Evolutionary conservation across 2,797 vertebrate genomes (phyloP), one percentile per base, ranked within the genome.

Genomic region (Hydrophis major): DNA sequence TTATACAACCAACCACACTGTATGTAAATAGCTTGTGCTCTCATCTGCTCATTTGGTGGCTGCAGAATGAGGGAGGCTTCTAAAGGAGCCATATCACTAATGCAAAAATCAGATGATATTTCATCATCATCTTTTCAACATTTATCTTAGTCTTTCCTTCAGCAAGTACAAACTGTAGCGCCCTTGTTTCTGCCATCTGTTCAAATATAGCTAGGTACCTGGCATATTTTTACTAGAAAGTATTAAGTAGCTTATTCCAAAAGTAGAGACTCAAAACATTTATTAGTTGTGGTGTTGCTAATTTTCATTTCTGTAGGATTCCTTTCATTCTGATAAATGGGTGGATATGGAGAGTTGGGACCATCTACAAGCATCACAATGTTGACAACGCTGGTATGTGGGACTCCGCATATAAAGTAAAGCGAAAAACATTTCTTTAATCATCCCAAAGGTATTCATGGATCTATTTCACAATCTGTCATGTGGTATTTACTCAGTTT

Each of bases 151-250:
- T 93, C 28, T 87, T 87, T 27, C 47, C 88, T 87, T 27, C 12
- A 91, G 69, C 63, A 42, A 96, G 93, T 93, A 93, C 86, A 93
- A 91, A 95, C 63, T 90, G 91, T 94, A 90, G 93, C 90, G 61
- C 90, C 94, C 90, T 92, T 92, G 95, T 93, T 96, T 96, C 93
- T 94, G 95, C 91, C 93, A 94, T 95, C 91, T 93, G 86, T 91
- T 94, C 89, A 87, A 95, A 95, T 50, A 53, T 61, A 53, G 63
- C 37, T 0, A 12, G 90, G 92, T 93, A 93, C 92, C 94, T 95
- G 53, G 50, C 50, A 53, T 96, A 94, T 93, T 95, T 95, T 96
- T 94, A 92, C 92, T 95, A 92, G 57, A 93, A 95, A 93, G 86
- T 87, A 93, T 93, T 93, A 94, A 95, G 91, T 94, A 95, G 87